Evolutionary conservation across 2,888 invertebrate species (phyloP), one percentile per base, ranked within the genome.

Genomic region (Sphinx pinastri): DNA sequence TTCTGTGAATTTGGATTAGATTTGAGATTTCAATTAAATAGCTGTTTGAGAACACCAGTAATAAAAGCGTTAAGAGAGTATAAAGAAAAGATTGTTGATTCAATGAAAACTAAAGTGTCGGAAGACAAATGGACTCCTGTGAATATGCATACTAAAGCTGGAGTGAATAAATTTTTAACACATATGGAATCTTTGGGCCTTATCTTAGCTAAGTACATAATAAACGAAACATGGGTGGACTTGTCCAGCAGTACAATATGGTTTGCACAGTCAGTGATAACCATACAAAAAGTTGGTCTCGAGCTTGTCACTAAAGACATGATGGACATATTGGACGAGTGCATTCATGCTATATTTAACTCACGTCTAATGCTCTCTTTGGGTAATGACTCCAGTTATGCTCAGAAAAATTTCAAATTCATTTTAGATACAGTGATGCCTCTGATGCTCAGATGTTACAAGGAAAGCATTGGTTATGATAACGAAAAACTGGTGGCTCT

Each of bases 71-170:
- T 99, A 72, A 95, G 95, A 77, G 98, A 98, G 79, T 96, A 97
- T 66, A 96, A 96, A 77, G 97, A 97, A 76, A 98, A 98, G 85
- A 95, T 97, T 76, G 94, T 97, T 19, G 98, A 98, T 84, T 97
- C 97, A 0, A 96, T 98, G 78, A 97, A 97, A 88, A 92, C 96
- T 71, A 95, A 95, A 80, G 95, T 96, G 8, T 89, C 95, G 69
- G 98, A 98, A 86, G 98, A 99, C 82, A 96, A 96, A 75, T 98
- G 98, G 98, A 96, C 96, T 52, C 97, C 98, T 0, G 95, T 96
- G 69, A 97, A 98, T 88, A 95, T 98, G 85, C 95, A 96, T 78
- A 96, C 96, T 10, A 96, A 96, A 88, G 95, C 95, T 25, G 96
- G 95, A 70, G 94, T 97, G 31, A 94, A 95, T 72, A 96, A 96